phyloP scores from a whole-genome alignment of 2,113 vertebrate genomes.

The Prunella fulvescens region DNA sequence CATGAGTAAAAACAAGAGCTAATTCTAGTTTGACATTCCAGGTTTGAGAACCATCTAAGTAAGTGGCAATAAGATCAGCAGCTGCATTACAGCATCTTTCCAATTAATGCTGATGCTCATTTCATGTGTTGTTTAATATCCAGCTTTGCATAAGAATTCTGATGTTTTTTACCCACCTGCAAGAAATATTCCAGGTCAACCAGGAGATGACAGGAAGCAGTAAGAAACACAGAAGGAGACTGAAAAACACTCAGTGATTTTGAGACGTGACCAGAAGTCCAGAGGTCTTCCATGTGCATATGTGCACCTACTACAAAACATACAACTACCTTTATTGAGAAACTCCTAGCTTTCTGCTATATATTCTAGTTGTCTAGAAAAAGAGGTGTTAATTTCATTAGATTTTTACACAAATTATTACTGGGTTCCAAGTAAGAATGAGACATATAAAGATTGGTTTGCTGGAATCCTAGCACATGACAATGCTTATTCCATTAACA shows the following conservation, averaged over 20 bases:
- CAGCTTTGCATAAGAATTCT: background rate
- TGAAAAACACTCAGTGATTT: background rate
- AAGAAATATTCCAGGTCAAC: background rate
- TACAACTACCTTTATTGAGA: background rate
- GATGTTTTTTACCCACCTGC: background rate
- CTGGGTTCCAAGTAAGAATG: background rate
- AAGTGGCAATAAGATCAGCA: background rate
- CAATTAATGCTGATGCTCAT: background rate
- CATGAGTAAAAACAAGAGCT: background rate
- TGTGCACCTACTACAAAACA: background rate
- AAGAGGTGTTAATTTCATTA: background rate
- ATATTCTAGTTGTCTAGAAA: background rate
- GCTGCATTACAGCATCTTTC: background rate
- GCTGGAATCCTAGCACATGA: background rate
- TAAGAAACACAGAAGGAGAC: background rate
- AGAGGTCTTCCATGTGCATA: background rate
- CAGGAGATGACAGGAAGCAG: background rate
- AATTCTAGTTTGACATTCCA: background rate
- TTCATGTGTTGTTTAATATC: background rate
- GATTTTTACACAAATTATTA: background rate
- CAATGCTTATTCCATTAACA: background rate
- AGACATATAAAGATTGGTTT: background rate
- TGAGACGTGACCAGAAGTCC: background rate
- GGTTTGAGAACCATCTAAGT: background rate
- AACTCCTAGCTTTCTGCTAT: background rate